phyloP scores from a whole-genome alignment of 2,113 vertebrate species.

The human region DNA sequence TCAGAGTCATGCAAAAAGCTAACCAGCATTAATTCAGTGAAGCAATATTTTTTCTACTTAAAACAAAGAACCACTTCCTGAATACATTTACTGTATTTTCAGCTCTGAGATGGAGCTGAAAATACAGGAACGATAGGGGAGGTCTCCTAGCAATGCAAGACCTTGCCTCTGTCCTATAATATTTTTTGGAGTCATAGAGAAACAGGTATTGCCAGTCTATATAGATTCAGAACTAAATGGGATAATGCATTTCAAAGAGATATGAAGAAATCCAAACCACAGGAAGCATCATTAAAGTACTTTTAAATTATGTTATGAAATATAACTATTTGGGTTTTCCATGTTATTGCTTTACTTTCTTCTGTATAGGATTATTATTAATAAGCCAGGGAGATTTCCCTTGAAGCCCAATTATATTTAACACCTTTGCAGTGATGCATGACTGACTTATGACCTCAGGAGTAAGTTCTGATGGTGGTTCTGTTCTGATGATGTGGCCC shows the following conservation, averaged over 20 bases:
- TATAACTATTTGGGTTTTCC: not conserved
- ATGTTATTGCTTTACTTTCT: not conserved
- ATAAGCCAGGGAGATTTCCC: not conserved
- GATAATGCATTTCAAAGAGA: not conserved
- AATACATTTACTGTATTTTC: not conserved
- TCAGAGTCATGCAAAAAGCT: not conserved
- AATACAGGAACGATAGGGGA: not conserved
- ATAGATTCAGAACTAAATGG: not conserved
- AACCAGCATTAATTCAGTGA: not conserved
- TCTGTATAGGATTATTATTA: not conserved
- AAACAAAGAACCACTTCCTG: not conserved
- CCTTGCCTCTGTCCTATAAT: not conserved
- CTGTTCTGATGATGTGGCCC: not conserved
- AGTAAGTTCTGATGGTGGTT: not conserved
- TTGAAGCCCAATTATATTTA: not conserved
- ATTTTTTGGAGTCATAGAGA: not conserved
- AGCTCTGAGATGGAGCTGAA: not conserved
- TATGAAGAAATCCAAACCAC: not conserved
- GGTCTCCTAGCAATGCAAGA: not conserved
- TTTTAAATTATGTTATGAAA: not conserved
- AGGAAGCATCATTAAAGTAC: not conserved
- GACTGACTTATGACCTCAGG: not conserved
- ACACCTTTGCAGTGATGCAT: not conserved
- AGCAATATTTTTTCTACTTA: conserved; percentile 5
- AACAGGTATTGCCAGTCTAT: not conserved